These are phyloP conservation scores for Drosophila maculinotata DNA, from an alignment of 2,888 invertebrate species.

Conservation along the genomic window DNA sequence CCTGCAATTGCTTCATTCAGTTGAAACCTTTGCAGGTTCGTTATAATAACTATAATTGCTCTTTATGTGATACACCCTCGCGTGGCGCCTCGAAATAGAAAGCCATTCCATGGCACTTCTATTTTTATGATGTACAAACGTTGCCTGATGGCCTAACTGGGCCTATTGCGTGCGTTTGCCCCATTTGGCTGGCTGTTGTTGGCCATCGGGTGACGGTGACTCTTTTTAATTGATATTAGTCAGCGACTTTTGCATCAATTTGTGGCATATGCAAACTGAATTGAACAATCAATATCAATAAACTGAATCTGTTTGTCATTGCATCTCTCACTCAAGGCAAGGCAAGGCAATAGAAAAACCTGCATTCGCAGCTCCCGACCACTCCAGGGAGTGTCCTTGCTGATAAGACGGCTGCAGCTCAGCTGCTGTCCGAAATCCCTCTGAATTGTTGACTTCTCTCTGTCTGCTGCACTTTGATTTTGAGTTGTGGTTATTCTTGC, in stretches of 20 bases:
- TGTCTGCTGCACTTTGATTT: background rate
- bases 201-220: conserved; percentile 22
- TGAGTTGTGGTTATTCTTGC: background rate
- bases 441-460: conserved; percentile 3
- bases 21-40: conserved; percentile 14
- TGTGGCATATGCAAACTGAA: conserved; percentile 25
- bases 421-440: background rate
- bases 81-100: conserved; percentile 35
- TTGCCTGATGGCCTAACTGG: conserved; percentile 12
- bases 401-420: conserved; percentile 13
- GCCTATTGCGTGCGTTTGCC: conserved; percentile 55
- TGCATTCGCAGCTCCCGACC: conserved; percentile 4
- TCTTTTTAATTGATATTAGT: conserved; percentile 58
- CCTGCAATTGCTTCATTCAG: conserved; percentile 20
- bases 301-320: conserved; percentile 55
- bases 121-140: conserved; percentile 33
- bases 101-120: conserved; percentile 36
- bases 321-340: conserved; percentile 2
- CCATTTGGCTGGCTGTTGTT: conserved; percentile 36
- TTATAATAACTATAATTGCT: conserved; percentile 32
- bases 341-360: background rate
- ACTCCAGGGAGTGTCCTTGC: conserved; percentile 15
- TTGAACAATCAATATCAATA: conserved; percentile 62
- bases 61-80: background rate
- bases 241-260: conserved; percentile 32